Percentiles rank a stretch among this genome's conserved stretches.
phyloP scores from a whole-genome alignment of 2,113 vertebrate genomes.

The Proterorhinus semilunaris region DNA sequence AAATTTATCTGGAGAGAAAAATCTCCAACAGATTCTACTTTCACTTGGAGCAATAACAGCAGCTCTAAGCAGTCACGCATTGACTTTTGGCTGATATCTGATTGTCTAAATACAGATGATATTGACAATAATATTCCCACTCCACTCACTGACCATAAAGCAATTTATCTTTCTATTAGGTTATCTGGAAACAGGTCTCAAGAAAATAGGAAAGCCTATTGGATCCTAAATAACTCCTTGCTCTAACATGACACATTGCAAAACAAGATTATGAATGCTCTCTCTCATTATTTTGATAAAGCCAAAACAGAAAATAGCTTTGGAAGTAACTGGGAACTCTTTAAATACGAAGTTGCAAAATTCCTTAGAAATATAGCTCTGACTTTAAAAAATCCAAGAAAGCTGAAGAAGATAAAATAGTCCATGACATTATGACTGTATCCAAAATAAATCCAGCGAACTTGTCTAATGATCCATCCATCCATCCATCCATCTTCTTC shows the following conservation, averaged over 20 bases:
- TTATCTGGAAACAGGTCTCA: neutral
- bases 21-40: no score
- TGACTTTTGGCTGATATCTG: neutral
- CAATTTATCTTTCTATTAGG: neutral
- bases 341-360: neutral
- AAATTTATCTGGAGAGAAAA: no score
- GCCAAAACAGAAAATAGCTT: neutral
- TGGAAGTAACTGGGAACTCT: neutral
- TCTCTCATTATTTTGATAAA: neutral
- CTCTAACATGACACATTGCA: neutral
- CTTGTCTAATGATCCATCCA: no score
- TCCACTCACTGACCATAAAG: no score
- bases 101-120: neutral
- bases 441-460: neutral
- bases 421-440: neutral
- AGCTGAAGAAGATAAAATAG: neutral
- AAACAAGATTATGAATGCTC: neutral
- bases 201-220: neutral
- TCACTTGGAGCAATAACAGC: no score
- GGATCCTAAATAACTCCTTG: neutral
- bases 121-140: no score
- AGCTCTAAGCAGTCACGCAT: no score
- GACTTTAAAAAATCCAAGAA: neutral
- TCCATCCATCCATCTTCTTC: no score
- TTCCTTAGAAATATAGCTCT: neutral